A percentile compares a stretch with the other conserved stretches of the same genome.
Conservation (phyloP, 2,888 invertebrate species). For the Aphelenchoides bicaudatus region DNA sequence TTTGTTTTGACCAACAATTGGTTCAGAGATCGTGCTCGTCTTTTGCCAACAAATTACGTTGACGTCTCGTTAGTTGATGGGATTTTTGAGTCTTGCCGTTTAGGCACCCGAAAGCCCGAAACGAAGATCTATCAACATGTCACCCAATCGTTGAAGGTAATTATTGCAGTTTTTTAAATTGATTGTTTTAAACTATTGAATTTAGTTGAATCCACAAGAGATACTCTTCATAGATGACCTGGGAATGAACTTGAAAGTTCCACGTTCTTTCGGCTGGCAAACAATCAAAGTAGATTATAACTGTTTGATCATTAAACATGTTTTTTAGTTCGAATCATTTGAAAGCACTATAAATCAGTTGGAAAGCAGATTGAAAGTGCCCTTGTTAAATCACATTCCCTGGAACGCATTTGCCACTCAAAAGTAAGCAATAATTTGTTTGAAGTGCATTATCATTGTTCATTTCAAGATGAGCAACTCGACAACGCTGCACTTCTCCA, state of each 20-base stretch:
- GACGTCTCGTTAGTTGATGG: constrained; percentile 40
- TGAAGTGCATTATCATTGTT: background rate
- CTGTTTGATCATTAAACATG: background rate
- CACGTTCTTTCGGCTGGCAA: constrained; percentile 60
- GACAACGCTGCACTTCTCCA: constrained; percentile 18
- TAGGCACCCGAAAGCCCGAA: constrained; percentile 62
- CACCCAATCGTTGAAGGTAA: constrained; percentile 26
- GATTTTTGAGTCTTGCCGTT: constrained; percentile 62
- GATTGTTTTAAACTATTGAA: background rate
- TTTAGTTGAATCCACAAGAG: constrained; percentile 48
- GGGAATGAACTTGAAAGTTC: constrained; percentile 62
- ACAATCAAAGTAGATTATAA: constrained; percentile 60
- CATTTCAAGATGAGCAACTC: constrained; percentile 24
- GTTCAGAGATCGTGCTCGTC: constrained; percentile 48
- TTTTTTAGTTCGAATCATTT: constrained; percentile 26
- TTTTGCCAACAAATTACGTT: constrained; percentile 36
- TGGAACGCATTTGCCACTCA: constrained; percentile 22
- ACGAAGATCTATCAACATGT: constrained; percentile 10
- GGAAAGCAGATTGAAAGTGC: constrained; percentile 26
- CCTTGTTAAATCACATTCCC: constrained; percentile 27
- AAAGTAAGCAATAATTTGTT: background rate
- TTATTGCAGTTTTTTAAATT: constrained; percentile 1
- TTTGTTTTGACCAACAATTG: constrained; percentile 64
- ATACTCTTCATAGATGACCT: constrained; percentile 63
- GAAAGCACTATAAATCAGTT: constrained; percentile 28